Evolutionary conservation across 2,113 vertebrate species (phyloP).

Genomic region (Barnardius zonarius): DNA sequence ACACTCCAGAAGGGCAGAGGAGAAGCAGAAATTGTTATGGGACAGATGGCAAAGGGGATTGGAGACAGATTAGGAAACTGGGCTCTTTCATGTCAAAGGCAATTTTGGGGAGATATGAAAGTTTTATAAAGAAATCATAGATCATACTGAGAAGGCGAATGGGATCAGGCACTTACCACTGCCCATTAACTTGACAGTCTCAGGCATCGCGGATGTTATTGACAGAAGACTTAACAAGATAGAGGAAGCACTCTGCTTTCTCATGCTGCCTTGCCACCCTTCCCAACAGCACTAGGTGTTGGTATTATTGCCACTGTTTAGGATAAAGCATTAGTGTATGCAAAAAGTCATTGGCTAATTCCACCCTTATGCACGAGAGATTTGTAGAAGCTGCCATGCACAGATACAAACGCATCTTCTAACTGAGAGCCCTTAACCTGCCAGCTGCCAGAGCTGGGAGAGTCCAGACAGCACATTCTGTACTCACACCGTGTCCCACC

Average conservation of each 20-base stretch:
- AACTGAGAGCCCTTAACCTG: neutral
- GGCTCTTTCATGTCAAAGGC: neutral
- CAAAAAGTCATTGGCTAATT: neutral
- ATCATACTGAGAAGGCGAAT: fast-evolving
- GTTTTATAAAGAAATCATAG: neutral
- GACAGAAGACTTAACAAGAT: neutral
- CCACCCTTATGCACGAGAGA: fast-evolving
- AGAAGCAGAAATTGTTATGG: neutral
- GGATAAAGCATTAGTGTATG: fast-evolving
- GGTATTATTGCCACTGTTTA: fast-evolving
- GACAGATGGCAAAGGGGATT: neutral
- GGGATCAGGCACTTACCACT: neutral
- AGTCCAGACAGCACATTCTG: neutral
- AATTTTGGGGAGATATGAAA: neutral
- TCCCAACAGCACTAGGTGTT: fast-evolving
- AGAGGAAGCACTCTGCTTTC: neutral
- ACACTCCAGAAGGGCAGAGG: neutral
- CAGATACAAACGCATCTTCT: too few species aligned
- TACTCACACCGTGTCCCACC: fast-evolving
- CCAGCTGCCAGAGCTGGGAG: neutral
- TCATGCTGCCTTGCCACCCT: neutral
- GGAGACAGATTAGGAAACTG: fast-evolving
- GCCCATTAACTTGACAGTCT: fast-evolving
- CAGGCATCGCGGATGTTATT: neutral
- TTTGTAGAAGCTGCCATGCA: neutral